Percentiles rank a stretch among this genome's conserved stretches.
Conservation (phyloP, 1,140 invertebrate genomes). For the Scaptodrosophila lebanonensis region DNA sequence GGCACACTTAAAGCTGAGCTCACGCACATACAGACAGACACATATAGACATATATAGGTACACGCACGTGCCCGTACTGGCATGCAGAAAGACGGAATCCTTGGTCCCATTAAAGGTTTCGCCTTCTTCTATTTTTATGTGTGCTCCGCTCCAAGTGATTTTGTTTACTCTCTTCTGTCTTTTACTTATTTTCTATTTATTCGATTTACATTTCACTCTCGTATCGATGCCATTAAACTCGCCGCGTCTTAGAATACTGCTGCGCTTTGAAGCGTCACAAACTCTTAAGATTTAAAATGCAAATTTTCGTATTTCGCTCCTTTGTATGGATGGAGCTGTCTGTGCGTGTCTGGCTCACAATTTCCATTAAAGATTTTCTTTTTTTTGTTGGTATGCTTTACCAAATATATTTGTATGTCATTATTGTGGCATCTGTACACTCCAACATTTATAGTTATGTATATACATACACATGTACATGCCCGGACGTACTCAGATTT, state of each 20-base stretch:
- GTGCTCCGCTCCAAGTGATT: constrained; percentile 26
- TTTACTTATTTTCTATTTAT: constrained; percentile 74
- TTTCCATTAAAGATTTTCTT: constrained; percentile 31
- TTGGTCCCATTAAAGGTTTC: constrained; percentile 47
- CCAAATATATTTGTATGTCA: constrained; percentile 15
- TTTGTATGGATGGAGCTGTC: background rate
- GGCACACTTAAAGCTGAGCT: constrained; percentile 32
- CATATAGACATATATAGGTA: constrained; percentile 27
- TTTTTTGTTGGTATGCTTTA: background rate
- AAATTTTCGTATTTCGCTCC: constrained; percentile 22
- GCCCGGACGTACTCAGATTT: constrained; percentile 11
- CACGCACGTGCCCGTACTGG: constrained; percentile 9
- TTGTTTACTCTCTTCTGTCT: constrained; percentile 54
- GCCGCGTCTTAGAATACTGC: constrained; percentile 12
- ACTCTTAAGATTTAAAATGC: constrained; percentile 52
- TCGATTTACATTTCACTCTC: constrained; percentile 69
- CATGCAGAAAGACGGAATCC: constrained; percentile 7
- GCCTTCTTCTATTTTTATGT: constrained; percentile 1
- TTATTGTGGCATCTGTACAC: constrained; percentile 1
- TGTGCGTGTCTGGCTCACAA: constrained; percentile 14
- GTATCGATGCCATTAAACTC: background rate
- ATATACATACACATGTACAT: too few relatives aligned
- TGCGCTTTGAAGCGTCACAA: constrained; percentile 25
- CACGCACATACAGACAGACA: constrained; percentile 35
- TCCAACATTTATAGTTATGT: too few relatives aligned